phyloP scores from a whole-genome alignment of 2,113 vertebrate species.

The Coryphaenoides rupestris region DNA sequence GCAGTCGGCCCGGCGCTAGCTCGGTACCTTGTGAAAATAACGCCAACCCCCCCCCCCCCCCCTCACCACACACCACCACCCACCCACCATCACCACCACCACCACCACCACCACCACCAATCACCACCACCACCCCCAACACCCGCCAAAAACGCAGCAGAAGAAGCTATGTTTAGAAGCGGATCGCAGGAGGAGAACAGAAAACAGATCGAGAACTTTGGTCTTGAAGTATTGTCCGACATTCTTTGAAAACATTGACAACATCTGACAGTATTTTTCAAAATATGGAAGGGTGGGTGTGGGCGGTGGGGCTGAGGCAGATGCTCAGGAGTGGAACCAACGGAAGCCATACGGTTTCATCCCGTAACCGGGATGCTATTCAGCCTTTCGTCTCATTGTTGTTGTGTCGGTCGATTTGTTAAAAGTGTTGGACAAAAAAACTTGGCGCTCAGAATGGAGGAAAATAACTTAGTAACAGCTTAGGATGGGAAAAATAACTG shows the following conservation, averaged over 20 bases:
- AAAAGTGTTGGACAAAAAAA: too few relatives aligned
- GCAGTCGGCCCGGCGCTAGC: constrained; percentile 24
- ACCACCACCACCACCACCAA: neutral
- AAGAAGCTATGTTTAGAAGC: constrained; percentile 51
- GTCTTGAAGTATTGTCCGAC: constrained; percentile 61
- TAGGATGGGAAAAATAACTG: too few relatives aligned
- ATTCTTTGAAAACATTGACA: constrained; percentile 72
- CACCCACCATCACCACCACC: neutral
- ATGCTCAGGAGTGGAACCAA: constrained; percentile 1
- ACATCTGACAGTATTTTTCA: constrained; percentile 68
- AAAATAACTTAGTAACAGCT: too few relatives aligned
- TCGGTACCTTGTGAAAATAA: constrained; percentile 68
- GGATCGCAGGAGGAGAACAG: constrained; percentile 51
- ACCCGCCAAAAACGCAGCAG: constrained; percentile 1
- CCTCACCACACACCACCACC: too few relatives aligned
- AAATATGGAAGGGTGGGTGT: constrained; percentile 8
- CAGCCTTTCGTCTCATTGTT: too few relatives aligned
- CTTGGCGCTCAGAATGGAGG: too few relatives aligned
- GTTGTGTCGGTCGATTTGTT: too few relatives aligned
- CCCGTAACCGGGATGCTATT: too few relatives aligned
- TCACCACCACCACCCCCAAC: too few relatives aligned
- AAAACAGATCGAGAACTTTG: constrained; percentile 61
- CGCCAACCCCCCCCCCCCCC: neutral
- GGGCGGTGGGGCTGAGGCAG: constrained; percentile 17
- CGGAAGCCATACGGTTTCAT: too few relatives aligned